These are phyloP conservation scores for Phymorhynchus buccinoides DNA, from an alignment of 1,140 invertebrate genomes.

Conservation along the genomic window DNA sequence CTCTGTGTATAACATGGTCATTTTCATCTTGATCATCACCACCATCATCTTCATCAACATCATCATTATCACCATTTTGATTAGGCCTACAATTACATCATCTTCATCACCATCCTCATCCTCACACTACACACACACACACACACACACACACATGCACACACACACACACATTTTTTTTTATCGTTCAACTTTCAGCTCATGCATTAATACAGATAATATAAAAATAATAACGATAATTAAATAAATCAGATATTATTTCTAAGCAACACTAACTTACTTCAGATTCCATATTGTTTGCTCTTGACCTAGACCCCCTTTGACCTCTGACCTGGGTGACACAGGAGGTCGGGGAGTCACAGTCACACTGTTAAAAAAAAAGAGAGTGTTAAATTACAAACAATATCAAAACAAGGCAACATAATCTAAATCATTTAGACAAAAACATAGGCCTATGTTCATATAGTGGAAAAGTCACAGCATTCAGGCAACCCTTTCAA, in stretches of 20 bases:
- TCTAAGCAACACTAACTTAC: too few relatives aligned
- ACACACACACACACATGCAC: not conserved
- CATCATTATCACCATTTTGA: not conserved
- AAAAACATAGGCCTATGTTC: too few relatives aligned
- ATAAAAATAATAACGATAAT: too few relatives aligned
- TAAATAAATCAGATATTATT: too few relatives aligned
- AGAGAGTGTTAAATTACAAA: too few relatives aligned
- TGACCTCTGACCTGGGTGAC: not conserved
- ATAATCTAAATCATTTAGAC: too few relatives aligned
- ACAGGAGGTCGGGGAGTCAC: not conserved
- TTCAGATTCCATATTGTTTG: not conserved
- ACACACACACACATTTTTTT: not conserved
- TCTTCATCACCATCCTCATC: conserved; percentile 20
- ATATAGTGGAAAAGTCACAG: too few relatives aligned
- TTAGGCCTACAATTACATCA: not conserved
- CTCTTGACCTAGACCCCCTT: not conserved
- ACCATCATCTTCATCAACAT: not conserved
- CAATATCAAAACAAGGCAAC: too few relatives aligned
- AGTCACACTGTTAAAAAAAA: not conserved
- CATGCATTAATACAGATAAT: too few relatives aligned
- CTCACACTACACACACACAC: not conserved
- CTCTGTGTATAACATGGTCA: not conserved
- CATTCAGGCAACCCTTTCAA: too few relatives aligned
- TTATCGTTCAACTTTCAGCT: too few relatives aligned
- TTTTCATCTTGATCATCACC: not conserved